Percentiles rank a stretch among this genome's conserved stretches.
Evolutionary conservation across 2,113 vertebrate genomes (phyloP).

Genomic region (Pseudonaja textilis): DNA sequence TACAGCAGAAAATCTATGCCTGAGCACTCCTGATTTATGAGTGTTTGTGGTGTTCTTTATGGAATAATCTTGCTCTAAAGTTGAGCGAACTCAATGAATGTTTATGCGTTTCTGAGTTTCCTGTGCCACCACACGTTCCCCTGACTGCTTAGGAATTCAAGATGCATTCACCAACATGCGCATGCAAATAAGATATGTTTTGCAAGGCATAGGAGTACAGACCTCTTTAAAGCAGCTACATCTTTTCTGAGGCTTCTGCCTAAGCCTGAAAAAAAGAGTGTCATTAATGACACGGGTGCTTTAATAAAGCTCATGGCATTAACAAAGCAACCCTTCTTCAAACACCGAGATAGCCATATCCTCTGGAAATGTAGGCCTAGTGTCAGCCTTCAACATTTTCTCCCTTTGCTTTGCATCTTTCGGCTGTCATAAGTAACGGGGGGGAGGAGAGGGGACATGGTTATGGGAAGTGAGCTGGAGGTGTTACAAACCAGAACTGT

Average conservation of each 20-base stretch:
- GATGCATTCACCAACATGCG: neutral
- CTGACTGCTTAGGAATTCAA: neutral
- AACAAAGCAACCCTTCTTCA: neutral
- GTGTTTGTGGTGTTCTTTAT: constrained; percentile 27
- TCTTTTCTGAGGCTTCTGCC: neutral
- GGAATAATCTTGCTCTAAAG: constrained; percentile 25
- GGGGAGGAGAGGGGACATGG: too few relatives aligned
- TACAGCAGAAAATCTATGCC: constrained; percentile 40
- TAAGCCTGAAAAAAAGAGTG: neutral
- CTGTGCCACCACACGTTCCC: neutral
- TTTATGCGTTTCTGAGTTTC: constrained; percentile 22
- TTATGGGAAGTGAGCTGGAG: too few relatives aligned
- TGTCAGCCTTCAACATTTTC: too few relatives aligned
- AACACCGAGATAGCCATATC: neutral
- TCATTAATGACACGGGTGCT: neutral
- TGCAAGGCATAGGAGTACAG: neutral
- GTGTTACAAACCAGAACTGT: too few relatives aligned
- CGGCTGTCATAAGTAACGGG: too few relatives aligned
- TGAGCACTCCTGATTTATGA: constrained; percentile 37
- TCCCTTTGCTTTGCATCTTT: too few relatives aligned
- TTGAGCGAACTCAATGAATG: constrained; percentile 14
- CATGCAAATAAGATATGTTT: neutral
- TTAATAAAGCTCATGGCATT: neutral
- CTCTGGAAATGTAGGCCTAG: neutral
- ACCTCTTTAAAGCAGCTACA: neutral